Base-by-base conservation (phyloP, 2,888 invertebrate genomes). In the Sepioteuthis lessoniana region DNA sequence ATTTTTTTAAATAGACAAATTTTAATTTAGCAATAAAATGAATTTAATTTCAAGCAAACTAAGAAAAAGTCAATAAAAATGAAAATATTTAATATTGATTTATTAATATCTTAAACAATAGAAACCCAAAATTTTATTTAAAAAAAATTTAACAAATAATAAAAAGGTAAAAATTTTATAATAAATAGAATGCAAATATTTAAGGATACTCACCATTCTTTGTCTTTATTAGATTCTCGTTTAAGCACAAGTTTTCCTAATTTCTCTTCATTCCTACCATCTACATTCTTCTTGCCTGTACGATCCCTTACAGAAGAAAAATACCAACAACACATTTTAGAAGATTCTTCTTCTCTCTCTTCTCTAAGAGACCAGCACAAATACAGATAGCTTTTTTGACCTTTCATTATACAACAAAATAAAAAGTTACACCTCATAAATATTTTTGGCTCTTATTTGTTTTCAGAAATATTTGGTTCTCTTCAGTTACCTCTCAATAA, bases 171-270 rank as follows among this genome's bases (percentile, higher is more conserved):
- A 42, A 7, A 55, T 28, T 55, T 13, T 55, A n/a, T 50, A 91
- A 60, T n/a, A 42, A 35, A 38, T 3, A 8, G 91, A 38, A 38
- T 8, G 28, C 50, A 47, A 91, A 50, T 42, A 55, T n/a, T 50
- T 46, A 28, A 42, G 31, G 38, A 42, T 93, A 42, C 94, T 94
- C 94, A 95, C 95, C 95, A 95, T 95, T 95, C 95, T 92, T 95
- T 95, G 55, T 94, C 94, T 38, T 95, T 95, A 46, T 94, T 94
- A 21, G 95, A 94, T 91, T 95, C 95, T 47, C 95, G 94, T 90
- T 95, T 95, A 46, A 95, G 94, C n/a, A 95, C 95, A n/a, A 95
- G 94, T 93, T 95, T 95, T 42, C 94, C 93, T 31, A 95, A 46
- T 50, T 94, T 94, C 38, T 94, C 94, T 35, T 94, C 94, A 55